Conservation (phyloP, 2,113 vertebrate genomes). For the Boleophthalmus pectinirostris region DNA sequence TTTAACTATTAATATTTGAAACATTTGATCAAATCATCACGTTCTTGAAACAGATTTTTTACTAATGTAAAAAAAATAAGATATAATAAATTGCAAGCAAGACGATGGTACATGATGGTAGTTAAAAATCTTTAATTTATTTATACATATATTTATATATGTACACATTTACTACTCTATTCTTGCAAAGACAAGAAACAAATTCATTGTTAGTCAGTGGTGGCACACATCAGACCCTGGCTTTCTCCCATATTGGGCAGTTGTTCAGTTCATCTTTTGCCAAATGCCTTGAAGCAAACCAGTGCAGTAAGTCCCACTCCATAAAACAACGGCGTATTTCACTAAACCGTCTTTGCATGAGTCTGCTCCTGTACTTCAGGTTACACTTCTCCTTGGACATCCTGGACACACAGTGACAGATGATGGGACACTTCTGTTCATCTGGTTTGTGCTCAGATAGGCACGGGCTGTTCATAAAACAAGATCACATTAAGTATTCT, state of each 20-base stretch:
- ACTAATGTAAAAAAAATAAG: too few relatives aligned
- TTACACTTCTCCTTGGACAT: not conserved
- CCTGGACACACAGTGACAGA: conserved; percentile 20
- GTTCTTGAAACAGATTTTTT: too few relatives aligned
- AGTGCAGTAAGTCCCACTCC: not conserved
- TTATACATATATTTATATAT: conserved; percentile 84
- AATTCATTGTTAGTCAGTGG: conserved; percentile 65
- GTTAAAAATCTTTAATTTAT: conserved; percentile 84
- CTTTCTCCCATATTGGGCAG: conserved; percentile 18
- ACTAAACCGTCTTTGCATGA: conserved; percentile 8
- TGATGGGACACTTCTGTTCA: conserved; percentile 16
- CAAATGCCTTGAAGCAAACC: conserved; percentile 28
- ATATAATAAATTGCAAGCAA: too few relatives aligned
- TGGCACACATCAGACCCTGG: conserved; percentile 44
- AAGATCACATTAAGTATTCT: not conserved
- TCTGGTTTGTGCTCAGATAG: conserved; percentile 45
- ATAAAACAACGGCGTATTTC: not conserved
- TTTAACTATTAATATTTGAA: too few relatives aligned
- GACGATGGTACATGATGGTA: conserved; percentile 34
- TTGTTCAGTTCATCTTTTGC: conserved; percentile 13
- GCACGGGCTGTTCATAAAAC: conserved; percentile 5
- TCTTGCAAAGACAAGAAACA: conserved; percentile 68
- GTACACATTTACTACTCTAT: conserved; percentile 75
- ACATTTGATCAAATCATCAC: too few relatives aligned
- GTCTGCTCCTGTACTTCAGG: conserved; percentile 15